Conservation (phyloP, 37 sponge, comb jelly and placozoan species). For the Oscarella lobularis region DNA sequence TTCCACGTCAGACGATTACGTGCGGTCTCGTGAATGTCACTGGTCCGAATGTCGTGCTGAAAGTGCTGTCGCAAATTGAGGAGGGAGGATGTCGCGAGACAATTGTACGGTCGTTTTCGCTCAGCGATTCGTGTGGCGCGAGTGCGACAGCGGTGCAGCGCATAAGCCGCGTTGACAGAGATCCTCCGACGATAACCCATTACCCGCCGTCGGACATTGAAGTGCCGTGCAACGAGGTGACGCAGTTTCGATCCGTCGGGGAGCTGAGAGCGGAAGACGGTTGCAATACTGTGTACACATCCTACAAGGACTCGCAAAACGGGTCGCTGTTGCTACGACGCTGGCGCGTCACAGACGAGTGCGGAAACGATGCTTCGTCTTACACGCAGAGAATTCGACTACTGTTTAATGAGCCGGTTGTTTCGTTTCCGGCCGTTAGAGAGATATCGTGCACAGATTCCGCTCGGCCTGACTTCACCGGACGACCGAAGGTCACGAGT, state of each 20-base stretch:
- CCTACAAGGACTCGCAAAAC: neutral
- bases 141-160: too few relatives aligned
- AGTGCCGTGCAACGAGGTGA: neutral
- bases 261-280: neutral
- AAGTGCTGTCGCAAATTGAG: too few relatives aligned
- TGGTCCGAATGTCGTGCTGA: too few relatives aligned
- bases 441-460: neutral
- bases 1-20: too few relatives aligned
- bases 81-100: too few relatives aligned
- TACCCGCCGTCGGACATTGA: too few relatives aligned
- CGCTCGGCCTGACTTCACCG: neutral
- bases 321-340: neutral
- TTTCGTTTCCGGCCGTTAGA: neutral
- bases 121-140: too few relatives aligned
- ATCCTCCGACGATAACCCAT: too few relatives aligned
- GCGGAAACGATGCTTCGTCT: neutral
- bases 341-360: neutral
- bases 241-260: neutral
- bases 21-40: too few relatives aligned
- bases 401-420: too few relatives aligned
- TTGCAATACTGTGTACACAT: neutral
- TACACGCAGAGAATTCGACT: neutral
- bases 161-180: too few relatives aligned
- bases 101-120: too few relatives aligned
- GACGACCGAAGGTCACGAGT: neutral